Evolutionary conservation across 2,888 invertebrate genomes (phyloP).

Genomic region (Pterostichus madidus): DNA sequence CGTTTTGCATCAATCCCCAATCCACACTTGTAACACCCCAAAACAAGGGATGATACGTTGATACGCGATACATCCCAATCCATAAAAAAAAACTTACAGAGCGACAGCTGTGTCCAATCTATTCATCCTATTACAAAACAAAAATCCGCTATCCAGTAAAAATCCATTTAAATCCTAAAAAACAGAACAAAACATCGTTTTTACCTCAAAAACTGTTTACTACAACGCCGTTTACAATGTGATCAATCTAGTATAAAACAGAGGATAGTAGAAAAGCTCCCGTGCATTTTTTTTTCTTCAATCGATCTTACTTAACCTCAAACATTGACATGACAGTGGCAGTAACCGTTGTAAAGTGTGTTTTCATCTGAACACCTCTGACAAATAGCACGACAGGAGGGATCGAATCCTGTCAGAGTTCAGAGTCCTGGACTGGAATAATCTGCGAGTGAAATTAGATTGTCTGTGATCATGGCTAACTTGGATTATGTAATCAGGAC

Average conservation of each 20-base stretch:
- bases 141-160: slow-evolving; percentile 15
- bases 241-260: slow-evolving; percentile 60
- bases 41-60: background rate
- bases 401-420: slow-evolving; percentile 36
- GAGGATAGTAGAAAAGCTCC: slow-evolving; percentile 5
- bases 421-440: slow-evolving; percentile 52
- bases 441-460: slow-evolving; percentile 38
- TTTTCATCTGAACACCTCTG: slow-evolving; percentile 53
- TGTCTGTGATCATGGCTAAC: slow-evolving; percentile 7
- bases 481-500: slow-evolving; percentile 27
- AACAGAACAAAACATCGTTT: slow-evolving; percentile 54
- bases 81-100: slow-evolving; percentile 47
- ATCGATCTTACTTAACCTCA: slow-evolving; percentile 55
- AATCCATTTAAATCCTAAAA: slow-evolving; percentile 46
- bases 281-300: slow-evolving; percentile 46
- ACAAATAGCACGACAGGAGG: slow-evolving; percentile 33
- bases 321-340: background rate
- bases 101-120: slow-evolving; percentile 52
- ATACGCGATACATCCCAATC: background rate
- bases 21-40: slow-evolving; percentile 15
- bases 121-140: background rate
- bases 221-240: slow-evolving; percentile 49
- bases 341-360: slow-evolving; percentile 4
- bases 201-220: slow-evolving; percentile 59
- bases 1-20: too few species aligned